Evolutionary conservation across 1,140 invertebrate genomes (phyloP).

Genomic region (Hylaeus anthracinus): DNA sequence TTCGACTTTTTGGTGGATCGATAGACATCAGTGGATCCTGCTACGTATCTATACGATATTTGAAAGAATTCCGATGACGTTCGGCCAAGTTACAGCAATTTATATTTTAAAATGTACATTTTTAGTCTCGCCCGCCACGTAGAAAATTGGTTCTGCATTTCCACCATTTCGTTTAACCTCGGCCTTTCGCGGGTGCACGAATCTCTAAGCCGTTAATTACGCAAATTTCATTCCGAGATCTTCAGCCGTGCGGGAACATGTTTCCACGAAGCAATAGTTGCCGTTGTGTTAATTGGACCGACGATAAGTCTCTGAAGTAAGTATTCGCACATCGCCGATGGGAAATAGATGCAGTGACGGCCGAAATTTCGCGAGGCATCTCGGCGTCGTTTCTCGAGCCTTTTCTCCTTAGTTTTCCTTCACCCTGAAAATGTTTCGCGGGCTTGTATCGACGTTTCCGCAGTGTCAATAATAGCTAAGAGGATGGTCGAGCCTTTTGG

Average conservation of each 20-base stretch:
- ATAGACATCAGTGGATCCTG: too few species aligned
- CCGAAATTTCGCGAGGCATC: conserved; percentile 1
- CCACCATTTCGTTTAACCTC: too few species aligned
- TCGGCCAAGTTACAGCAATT: too few species aligned
- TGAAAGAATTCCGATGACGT: too few species aligned
- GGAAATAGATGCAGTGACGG: conserved; percentile 13
- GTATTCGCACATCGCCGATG: conserved; percentile 2
- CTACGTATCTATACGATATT: too few species aligned
- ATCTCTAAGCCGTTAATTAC: neutral
- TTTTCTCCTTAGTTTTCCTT: neutral
- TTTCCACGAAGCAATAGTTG: neutral
- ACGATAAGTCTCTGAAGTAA: conserved; percentile 2
- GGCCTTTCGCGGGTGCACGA: too few species aligned
- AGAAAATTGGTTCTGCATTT: too few species aligned
- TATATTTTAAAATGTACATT: too few species aligned
- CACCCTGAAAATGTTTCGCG: neutral
- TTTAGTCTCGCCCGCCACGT: too few species aligned
- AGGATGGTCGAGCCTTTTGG: conserved; percentile 17
- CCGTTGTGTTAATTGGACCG: conserved; percentile 5
- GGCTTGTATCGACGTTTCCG: conserved; percentile 17
- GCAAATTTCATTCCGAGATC: neutral
- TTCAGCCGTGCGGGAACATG: neutral
- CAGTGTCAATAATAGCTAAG: conserved; percentile 44
- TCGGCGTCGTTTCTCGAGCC: neutral
- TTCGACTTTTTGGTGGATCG: too few species aligned